Base-by-base conservation (phyloP, 1,140 invertebrate species). In the Dreissena rostriformis region DNA sequence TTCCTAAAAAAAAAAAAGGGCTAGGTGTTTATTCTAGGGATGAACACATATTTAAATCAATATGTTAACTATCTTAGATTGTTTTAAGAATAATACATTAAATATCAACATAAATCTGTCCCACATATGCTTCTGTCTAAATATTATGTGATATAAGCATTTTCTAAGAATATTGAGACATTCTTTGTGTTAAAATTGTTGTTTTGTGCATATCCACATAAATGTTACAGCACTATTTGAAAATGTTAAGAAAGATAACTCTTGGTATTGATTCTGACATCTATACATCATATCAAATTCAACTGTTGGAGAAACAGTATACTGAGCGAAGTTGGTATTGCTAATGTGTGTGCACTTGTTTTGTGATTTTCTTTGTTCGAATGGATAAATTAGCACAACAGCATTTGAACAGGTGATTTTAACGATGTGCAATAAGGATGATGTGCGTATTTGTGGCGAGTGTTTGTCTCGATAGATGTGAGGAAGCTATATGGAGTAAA, bases 341-440 rank as follows among this genome's bases (percentile, higher is more conserved):
- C 17, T n/a, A 61, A 61, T n/a, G 17, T 24, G 12, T 24, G 17
- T 19, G 57, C 39, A 39, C 57, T 61, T n/a, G 57, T n/a, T n/a
- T n/a, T 61, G 57, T 61, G 57, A 61, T 61, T 24, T 24, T 61
- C 22, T 6, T 24, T 61, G 57, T 19, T 61, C 17, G 57, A 24
- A 24, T 61, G 17, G 22, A 61, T 24, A 61, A 19, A n/a, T 19
- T 5, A 61, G 17, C 11, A 61, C 17, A 61, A 61, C 22, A 24
- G 57, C 57, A 4, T 24, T n/a, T 79, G 65, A 68, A 70, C 67
- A 77, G 68, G 77, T 79, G 77, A 79, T 79, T 70, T 57, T 29
- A 61, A 79, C 77, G 70, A 79, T 79, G 77, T 79, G 77, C 77
- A 79, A 79, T 79, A 79, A 79, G 66, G 75, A 61, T 61, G 57